Evolutionary conservation across 1,140 invertebrate species (phyloP).

Genomic region (Episyrphus balteatus): DNA sequence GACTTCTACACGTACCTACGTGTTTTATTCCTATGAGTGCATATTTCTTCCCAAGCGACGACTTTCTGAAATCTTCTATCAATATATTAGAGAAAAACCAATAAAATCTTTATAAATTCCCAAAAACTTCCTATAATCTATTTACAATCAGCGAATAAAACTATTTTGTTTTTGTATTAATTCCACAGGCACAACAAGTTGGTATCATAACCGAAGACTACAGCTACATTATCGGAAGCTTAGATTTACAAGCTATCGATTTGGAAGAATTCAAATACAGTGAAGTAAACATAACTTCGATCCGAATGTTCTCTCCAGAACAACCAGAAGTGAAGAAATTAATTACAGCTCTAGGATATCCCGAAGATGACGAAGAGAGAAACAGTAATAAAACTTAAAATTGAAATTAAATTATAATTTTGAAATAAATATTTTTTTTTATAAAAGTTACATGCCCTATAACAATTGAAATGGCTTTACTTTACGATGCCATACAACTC

Average conservation of each 20-base stretch:
- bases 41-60: too few relatives aligned
- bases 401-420: constrained; percentile 13
- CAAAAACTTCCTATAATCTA: too few relatives aligned
- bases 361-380: constrained; percentile 40
- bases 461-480: constrained; percentile 59
- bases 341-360: constrained; percentile 28
- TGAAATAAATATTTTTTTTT: not conserved
- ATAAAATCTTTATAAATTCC: too few relatives aligned
- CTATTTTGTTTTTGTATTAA: not conserved
- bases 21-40: too few relatives aligned
- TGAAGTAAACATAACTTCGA: constrained; percentile 73
- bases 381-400: constrained; percentile 40
- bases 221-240: constrained; percentile 63
- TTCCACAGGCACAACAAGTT: constrained; percentile 58
- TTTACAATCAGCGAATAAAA: too few relatives aligned
- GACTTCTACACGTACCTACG: too few relatives aligned
- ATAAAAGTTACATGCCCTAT: constrained; percentile 35
- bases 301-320: constrained; percentile 56
- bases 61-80: too few relatives aligned
- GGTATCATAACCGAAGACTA: constrained; percentile 68
- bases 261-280: constrained; percentile 69
- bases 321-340: constrained; percentile 21
- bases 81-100: too few relatives aligned
- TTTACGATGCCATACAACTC: constrained; percentile 65
- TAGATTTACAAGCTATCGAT: constrained; percentile 72